A percentile compares a stretch with the other conserved stretches of the same genome.
Conservation (phyloP, 1,140 invertebrate species). For the Zaprionus inermis region DNA sequence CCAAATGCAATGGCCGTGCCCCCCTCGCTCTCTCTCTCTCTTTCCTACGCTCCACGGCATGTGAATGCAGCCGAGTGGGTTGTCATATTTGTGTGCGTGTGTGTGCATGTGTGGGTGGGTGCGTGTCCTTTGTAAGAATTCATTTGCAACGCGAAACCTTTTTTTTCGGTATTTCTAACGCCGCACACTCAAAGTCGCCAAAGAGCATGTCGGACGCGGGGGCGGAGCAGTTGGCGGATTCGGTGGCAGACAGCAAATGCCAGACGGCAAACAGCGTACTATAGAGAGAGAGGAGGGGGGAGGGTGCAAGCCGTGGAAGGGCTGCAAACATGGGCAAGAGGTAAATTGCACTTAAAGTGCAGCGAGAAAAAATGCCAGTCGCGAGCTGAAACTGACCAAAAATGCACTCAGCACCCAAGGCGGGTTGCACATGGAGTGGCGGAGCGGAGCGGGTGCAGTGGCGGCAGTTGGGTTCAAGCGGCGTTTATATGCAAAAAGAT, state of each 20-base stretch:
- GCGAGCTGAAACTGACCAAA: conserved; percentile 76
- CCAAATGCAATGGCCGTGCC: conserved; percentile 65
- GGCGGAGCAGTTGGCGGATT: not conserved
- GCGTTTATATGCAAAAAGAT: conserved; percentile 82
- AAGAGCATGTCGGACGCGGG: conserved; percentile 30
- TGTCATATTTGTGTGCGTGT: conserved; percentile 25
- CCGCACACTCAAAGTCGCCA: conserved; percentile 75
- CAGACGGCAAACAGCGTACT: not conserved
- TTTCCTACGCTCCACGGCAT: not conserved
- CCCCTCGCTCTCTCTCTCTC: not conserved
- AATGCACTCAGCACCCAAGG: conserved; percentile 73
- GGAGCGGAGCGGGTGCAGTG: not conserved
- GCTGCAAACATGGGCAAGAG: conserved; percentile 68
- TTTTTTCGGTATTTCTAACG: conserved; percentile 82
- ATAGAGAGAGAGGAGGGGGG: not conserved
- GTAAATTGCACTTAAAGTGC: conserved; percentile 82
- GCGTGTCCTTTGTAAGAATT: conserved; percentile 79
- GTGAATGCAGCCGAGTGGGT: conserved; percentile 39
- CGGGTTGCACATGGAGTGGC: conserved; percentile 16
- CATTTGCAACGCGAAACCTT: conserved; percentile 78
- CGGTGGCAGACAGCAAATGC: not conserved
- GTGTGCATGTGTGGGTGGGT: conserved; percentile 32
- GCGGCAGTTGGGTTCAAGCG: conserved; percentile 27
- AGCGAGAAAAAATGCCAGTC: conserved; percentile 77
- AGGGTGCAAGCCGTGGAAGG: not conserved